Base-by-base conservation (phyloP, 2,113 vertebrate species). In the Sander vitreus region DNA sequence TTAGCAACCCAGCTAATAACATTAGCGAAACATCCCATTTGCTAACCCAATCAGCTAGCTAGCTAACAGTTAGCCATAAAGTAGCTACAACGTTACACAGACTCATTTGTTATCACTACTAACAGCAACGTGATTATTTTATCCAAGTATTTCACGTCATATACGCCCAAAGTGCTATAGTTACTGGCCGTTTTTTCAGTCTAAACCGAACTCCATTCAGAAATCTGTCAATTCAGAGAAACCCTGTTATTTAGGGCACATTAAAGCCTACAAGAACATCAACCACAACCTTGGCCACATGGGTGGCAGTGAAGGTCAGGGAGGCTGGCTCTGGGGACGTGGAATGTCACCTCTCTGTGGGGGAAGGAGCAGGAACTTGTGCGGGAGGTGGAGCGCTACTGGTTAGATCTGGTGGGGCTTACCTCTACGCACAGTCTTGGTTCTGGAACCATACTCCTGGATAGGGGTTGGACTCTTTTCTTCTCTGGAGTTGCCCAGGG, bases 251-350 rank as follows among this genome's bases (percentile, higher is more conserved):
- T 39, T 1, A 19, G 6, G 45, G 15, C 3, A 15, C 1, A 13
- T 13, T 9, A 1, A 21, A 19, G 10, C 10, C 0, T 0, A 11
- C 0, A 3, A 3, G 0, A 0, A 1, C 8, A 1, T 47, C 2
- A 36, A 0, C 21, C 0, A 10, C 18, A 43, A 43, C 2, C 0
- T n/a, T n/a, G n/a, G n/a, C n/a, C n/a, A n/a, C n/a, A n/a, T n/a
- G n/a, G n/a, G n/a, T n/a, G n/a, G n/a, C n/a, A n/a, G n/a, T n/a
- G n/a, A n/a, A n/a, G n/a, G n/a, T n/a, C n/a, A n/a, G n/a, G n/a
- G n/a, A n/a, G n/a, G n/a, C n/a, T n/a, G n/a, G n/a, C n/a, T n/a
- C n/a, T n/a, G n/a, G n/a, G n/a, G n/a, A n/a, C n/a, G n/a, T n/a
- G n/a, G n/a, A n/a, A n/a, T n/a, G n/a, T n/a, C n/a, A n/a, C n/a